Evolutionary conservation across 2,113 vertebrate species (phyloP).

Genomic region (Laticauda colubrina): DNA sequence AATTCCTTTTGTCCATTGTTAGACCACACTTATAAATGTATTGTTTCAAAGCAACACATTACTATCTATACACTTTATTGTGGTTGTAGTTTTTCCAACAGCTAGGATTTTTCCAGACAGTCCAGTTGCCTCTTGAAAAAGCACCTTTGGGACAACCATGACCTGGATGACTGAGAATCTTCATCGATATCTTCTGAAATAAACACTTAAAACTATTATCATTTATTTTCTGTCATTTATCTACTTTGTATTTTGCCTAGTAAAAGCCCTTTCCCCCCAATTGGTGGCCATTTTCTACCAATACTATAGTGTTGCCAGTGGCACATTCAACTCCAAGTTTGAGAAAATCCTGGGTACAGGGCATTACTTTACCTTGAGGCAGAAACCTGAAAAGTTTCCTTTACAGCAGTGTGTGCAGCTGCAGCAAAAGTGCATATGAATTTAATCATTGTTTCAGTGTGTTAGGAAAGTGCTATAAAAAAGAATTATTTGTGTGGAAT

Average conservation of each 20-base stretch:
- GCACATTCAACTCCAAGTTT: neutral
- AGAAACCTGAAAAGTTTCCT: neutral
- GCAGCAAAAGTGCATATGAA: neutral
- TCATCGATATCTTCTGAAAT: neutral
- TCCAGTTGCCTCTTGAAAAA: too few relatives aligned
- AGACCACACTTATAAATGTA: neutral
- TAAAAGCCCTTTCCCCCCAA: neutral
- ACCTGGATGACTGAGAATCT: too few relatives aligned
- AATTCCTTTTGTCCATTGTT: neutral
- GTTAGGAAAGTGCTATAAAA: neutral
- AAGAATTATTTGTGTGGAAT: neutral
- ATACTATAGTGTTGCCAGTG: neutral
- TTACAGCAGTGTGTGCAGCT: neutral
- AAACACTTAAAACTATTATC: neutral
- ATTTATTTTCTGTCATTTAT: neutral
- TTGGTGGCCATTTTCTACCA: neutral
- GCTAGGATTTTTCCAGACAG: neutral
- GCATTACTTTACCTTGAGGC: neutral
- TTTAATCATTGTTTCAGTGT: neutral
- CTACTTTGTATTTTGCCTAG: neutral
- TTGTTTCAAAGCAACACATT: neutral
- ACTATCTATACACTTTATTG: neutral
- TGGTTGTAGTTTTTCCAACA: neutral
- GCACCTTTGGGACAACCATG: too few relatives aligned
- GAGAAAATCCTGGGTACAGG: neutral